A percentile compares a stretch with the other conserved stretches of the same genome.
Evolutionary conservation across 2,888 invertebrate species (phyloP).

Genomic region (Pelosia muscerda): DNA sequence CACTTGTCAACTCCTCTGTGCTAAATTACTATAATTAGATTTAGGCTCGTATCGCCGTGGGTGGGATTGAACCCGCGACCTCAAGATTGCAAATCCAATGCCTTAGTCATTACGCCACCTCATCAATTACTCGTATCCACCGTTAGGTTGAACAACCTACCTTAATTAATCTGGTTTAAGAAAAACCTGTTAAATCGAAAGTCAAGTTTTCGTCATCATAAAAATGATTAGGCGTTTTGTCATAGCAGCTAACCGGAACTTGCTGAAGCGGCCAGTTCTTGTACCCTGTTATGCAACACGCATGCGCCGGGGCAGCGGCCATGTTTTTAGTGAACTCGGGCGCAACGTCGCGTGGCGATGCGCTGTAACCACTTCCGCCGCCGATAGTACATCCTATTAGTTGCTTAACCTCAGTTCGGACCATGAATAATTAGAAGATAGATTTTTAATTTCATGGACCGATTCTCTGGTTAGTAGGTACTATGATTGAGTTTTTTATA

Average conservation of each 20-base stretch:
- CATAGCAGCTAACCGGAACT: slow-evolving; percentile 39
- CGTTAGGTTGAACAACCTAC: slow-evolving; percentile 24
- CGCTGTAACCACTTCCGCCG: slow-evolving; percentile 47
- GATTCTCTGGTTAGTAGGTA: slow-evolving; percentile 4
- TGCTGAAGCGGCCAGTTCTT: slow-evolving; percentile 10
- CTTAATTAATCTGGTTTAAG: slow-evolving; percentile 27
- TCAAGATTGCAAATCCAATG: neutral
- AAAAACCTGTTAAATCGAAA: slow-evolving; percentile 17
- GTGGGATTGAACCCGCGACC: slow-evolving; percentile 2
- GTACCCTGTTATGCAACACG: slow-evolving; percentile 45
- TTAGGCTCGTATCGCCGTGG: neutral
- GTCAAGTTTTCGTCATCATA: slow-evolving; percentile 19
- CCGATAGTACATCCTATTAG: slow-evolving; percentile 26
- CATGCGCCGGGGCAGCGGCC: slow-evolving; percentile 40
- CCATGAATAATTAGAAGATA: slow-evolving; percentile 17
- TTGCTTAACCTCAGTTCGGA: slow-evolving; percentile 12
- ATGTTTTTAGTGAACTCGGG: slow-evolving; percentile 55
- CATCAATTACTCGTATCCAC: neutral
- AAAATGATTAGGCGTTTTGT: slow-evolving; percentile 22
- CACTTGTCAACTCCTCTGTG: neutral
- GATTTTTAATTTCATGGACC: slow-evolving; percentile 20
- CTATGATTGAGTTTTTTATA: slow-evolving; percentile 9
- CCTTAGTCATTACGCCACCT: neutral
- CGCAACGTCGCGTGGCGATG: slow-evolving; percentile 61
- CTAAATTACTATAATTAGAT: neutral